phyloP scores from a whole-genome alignment of 2,888 invertebrate genomes.

The Bhutanitis thaidina region DNA sequence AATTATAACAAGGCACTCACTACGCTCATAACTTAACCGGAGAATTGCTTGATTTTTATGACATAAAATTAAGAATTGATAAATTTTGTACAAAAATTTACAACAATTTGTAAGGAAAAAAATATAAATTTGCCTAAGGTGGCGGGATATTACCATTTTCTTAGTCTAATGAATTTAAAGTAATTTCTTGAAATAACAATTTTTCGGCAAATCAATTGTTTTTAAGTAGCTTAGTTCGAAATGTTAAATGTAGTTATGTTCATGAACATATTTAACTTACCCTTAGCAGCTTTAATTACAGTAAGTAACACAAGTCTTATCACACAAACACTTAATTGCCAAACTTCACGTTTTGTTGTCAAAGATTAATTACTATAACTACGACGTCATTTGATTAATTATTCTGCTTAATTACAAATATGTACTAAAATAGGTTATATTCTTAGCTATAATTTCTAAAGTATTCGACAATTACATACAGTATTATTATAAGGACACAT shows the following conservation, averaged over 20 bases:
- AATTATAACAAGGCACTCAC: constrained; percentile 10
- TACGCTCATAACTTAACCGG: constrained; percentile 1
- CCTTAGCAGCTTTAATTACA: constrained; percentile 11
- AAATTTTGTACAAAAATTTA: no score
- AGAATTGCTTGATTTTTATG: background rate
- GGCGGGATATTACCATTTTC: no score
- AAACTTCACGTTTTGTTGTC: constrained; percentile 20
- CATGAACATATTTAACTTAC: constrained; percentile 3
- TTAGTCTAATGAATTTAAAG: no score
- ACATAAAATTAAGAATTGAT: no score
- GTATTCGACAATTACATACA: background rate
- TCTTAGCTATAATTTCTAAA: background rate
- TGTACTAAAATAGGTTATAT: background rate
- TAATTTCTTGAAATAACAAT: no score
- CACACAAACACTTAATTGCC: constrained; percentile 19
- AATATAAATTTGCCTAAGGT: no score
- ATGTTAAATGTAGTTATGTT: background rate
- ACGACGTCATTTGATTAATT: background rate
- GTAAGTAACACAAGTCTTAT: constrained; percentile 14
- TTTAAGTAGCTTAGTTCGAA: no score
- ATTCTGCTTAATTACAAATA: background rate
- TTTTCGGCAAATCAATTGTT: no score
- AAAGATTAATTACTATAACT: constrained; percentile 18
- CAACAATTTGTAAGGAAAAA: no score
- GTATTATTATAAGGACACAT: background rate